phyloP scores from a whole-genome alignment of 2,113 vertebrate species.

The Lepisosteus osseus region DNA sequence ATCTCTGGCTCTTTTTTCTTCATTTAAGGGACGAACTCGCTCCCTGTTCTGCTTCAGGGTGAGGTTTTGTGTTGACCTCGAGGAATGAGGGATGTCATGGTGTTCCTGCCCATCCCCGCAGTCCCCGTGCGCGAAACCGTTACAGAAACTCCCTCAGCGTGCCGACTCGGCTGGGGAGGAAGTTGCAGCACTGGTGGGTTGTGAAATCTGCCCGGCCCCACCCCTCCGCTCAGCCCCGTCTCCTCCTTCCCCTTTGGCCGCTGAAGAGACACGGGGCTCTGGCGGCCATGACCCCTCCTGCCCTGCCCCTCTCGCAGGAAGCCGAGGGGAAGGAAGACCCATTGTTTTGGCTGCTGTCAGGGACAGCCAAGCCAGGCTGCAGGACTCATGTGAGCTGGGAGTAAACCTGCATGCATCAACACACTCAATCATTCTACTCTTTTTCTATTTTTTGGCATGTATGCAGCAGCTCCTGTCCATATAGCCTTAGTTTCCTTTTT shows the following conservation, averaged over 20 bases:
- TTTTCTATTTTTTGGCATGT: no score
- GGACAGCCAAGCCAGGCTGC: not conserved
- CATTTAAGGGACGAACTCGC: no score
- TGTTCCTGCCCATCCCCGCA: not conserved
- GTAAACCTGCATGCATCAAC: slow-evolving; percentile 25
- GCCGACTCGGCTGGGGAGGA: not conserved
- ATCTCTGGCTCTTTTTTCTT: no score
- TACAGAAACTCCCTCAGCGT: no score
- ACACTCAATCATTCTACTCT: no score
- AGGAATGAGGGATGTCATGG: not conserved
- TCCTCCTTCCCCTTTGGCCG: not conserved
- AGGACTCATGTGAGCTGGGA: slow-evolving; percentile 1
- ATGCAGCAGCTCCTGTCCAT: no score
- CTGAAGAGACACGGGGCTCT: not conserved
- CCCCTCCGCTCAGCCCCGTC: no score
- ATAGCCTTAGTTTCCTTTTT: no score
- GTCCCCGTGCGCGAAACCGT: no score
- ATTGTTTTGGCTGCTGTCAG: slow-evolving; percentile 1
- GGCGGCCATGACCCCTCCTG: slow-evolving; percentile 1
- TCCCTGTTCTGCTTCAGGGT: no score
- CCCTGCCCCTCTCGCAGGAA: not conserved
- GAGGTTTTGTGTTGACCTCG: not conserved
- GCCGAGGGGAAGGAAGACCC: slow-evolving; percentile 3
- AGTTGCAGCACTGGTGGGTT: not conserved
- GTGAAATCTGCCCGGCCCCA: not conserved